phyloP scores from a whole-genome alignment of 2,113 vertebrate genomes.

The Mungos mungo region DNA sequence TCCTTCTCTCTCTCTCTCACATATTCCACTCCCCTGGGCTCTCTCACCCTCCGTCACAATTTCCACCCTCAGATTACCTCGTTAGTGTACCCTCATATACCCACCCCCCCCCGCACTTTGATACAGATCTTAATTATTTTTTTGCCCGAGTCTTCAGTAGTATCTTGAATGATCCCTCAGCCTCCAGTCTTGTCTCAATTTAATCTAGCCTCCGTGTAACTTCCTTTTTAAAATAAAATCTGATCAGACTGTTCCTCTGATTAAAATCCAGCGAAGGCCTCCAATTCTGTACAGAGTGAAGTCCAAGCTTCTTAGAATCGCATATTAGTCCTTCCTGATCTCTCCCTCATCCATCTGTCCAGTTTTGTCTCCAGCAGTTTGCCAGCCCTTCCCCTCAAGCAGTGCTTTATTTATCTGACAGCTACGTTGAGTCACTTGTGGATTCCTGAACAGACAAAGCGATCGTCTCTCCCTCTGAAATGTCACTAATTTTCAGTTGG shows the following conservation, averaged over 20 bases:
- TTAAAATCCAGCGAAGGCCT: neutral
- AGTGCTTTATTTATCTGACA: neutral
- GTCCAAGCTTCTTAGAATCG: neutral
- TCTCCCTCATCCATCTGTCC: neutral
- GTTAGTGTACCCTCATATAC: neutral
- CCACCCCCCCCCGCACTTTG: neutral
- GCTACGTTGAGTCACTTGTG: neutral
- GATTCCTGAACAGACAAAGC: neutral
- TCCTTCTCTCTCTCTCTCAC: neutral
- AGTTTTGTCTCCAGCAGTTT: neutral
- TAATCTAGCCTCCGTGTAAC: neutral
- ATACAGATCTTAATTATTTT: neutral
- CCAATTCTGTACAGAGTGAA: neutral
- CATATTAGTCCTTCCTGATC: neutral
- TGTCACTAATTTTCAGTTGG: neutral
- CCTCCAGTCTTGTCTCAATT: neutral
- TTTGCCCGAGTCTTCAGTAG: neutral
- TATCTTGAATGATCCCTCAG: neutral
- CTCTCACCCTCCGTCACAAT: neutral
- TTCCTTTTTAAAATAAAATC: conserved; percentile 15
- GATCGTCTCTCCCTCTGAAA: neutral
- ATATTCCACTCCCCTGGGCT: too few relatives aligned
- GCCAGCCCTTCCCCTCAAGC: neutral
- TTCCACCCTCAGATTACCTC: neutral
- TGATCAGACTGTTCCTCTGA: neutral